Evolutionary conservation across 2,888 invertebrate genomes (phyloP).

Genomic region (Drosophila putrida): DNA sequence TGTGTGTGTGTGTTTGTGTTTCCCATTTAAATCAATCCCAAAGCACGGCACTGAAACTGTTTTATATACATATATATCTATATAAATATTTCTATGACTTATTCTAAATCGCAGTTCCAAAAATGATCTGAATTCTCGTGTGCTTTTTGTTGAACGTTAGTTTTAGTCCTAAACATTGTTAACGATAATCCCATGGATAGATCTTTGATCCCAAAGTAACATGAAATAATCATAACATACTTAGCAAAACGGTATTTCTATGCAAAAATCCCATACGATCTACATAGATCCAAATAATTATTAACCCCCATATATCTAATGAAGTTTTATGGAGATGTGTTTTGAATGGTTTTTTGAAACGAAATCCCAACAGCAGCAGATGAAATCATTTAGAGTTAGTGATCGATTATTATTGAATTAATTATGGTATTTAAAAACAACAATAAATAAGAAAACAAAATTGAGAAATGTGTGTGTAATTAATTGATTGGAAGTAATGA

Average conservation of each 20-base stretch:
- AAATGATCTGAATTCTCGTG: constrained; percentile 52
- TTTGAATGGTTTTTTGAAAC: constrained; percentile 33
- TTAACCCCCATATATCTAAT: constrained; percentile 25
- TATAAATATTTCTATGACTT: constrained; percentile 19
- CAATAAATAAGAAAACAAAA: constrained; percentile 51
- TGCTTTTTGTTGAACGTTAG: constrained; percentile 69
- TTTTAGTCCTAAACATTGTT: constrained; percentile 55
- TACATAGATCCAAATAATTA: constrained; percentile 45
- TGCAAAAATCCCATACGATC: constrained; percentile 45
- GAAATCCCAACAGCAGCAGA: constrained; percentile 29
- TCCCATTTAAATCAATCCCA: constrained; percentile 30
- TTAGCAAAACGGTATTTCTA: constrained; percentile 60
- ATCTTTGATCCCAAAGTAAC: constrained; percentile 37
- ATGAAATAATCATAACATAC: constrained; percentile 29
- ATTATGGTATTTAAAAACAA: constrained; percentile 53
- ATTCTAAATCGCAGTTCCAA: constrained; percentile 27
- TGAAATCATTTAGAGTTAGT: constrained; percentile 60
- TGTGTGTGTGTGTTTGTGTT: constrained; percentile 35
- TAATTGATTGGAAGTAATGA: too few relatives aligned
- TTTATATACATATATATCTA: constrained; percentile 31
- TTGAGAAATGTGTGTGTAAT: too few relatives aligned
- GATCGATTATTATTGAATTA: constrained; percentile 58
- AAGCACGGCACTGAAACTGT: constrained; percentile 54
- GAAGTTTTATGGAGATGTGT: constrained; percentile 28
- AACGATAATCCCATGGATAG: constrained; percentile 48